Percentiles rank a stretch among this genome's conserved stretches.
Evolutionary conservation across 2,888 invertebrate genomes (phyloP).

Genomic region (Trissonchulus latispiculum): DNA sequence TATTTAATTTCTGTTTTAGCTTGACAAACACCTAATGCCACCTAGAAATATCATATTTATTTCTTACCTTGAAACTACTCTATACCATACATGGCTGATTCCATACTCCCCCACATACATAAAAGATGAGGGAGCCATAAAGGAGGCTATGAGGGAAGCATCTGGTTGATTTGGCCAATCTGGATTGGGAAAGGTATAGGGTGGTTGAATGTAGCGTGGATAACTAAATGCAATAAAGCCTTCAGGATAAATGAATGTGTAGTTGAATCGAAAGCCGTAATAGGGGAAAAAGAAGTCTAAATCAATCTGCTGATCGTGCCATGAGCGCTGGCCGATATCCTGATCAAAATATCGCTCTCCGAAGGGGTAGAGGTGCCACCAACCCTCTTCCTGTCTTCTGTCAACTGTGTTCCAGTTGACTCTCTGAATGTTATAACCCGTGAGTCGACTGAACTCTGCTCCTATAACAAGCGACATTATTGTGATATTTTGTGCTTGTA

Average conservation of each 20-base stretch:
- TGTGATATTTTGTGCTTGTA: too few relatives aligned
- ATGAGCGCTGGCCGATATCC: constrained; percentile 30
- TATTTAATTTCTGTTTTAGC: too few relatives aligned
- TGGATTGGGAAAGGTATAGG: constrained; percentile 35
- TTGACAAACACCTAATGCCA: too few relatives aligned
- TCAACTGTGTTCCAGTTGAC: constrained; percentile 32
- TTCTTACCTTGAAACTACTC: constrained; percentile 26
- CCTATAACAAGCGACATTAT: too few relatives aligned
- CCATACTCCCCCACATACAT: constrained; percentile 35
- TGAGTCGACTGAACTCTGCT: constrained; percentile 25
- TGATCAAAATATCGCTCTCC: constrained; percentile 32
- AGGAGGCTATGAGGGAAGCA: constrained; percentile 31
- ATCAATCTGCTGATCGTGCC: constrained; percentile 35
- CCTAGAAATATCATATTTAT: too few relatives aligned
- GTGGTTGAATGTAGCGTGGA: constrained; percentile 37
- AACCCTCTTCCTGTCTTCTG: constrained; percentile 29
- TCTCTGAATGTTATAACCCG: constrained; percentile 27
- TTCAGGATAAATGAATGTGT: constrained; percentile 34
- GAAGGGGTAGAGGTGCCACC: constrained; percentile 35
- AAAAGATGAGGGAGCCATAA: constrained; percentile 33
- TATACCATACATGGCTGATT: constrained; percentile 34
- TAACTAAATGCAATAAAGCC: too few relatives aligned
- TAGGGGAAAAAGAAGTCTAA: constrained; percentile 33
- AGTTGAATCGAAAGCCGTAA: constrained; percentile 34
- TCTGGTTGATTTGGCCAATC: constrained; percentile 32